Base-by-base conservation (phyloP, 2,888 invertebrate species). In the Thysanoteuthis rhombus region DNA sequence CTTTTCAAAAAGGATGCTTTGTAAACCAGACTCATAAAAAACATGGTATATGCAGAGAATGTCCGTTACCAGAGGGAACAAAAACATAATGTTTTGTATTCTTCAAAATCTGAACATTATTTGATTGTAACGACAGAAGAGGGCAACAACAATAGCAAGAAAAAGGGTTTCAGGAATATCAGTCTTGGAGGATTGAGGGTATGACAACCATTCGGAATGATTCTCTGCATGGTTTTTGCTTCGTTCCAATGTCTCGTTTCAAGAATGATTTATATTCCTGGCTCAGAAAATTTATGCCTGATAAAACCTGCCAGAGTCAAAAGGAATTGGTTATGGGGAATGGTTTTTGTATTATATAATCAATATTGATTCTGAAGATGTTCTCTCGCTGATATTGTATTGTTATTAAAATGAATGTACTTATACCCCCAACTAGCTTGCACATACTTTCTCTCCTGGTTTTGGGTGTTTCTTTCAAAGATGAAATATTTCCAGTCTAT, bases 221-320 rank as follows among this genome's bases (percentile, higher is more conserved):
- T 75, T 75, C 75, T 36, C 75, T n/a, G 75, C 75, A 19, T 75
- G 75, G n/a, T 16, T 75, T 36, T 75, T 19, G 25, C 75, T 75
- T 75, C 10, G 75, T 75, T 75, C 75, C 75, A 16, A 16, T 75
- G 75, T 36, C n/a, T 75, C 75, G 36, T 75, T 75, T 75, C 75
- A 75, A 75, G 75, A 75, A 25, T 75, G 75, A 75, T 75, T 75
- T 75, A 75, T 75, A 36, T 75, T 75, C n/a, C n/a, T 75, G 75
- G 75, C 75, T 75, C 36, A 36, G 75, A 75, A 75, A 75, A 75
- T 75, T 75, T 75, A 75, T 75, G 75, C 75, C 75, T 36, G 75
- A 75, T 75, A 75, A 75, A 75, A 75, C n/a, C 75, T 75, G 75
- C 75, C 75, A 75, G 75, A 75, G 75, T 75, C 75, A 75, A n/a